phyloP scores from a whole-genome alignment of 2,888 invertebrate genomes.

The Euplexia lucipara region DNA sequence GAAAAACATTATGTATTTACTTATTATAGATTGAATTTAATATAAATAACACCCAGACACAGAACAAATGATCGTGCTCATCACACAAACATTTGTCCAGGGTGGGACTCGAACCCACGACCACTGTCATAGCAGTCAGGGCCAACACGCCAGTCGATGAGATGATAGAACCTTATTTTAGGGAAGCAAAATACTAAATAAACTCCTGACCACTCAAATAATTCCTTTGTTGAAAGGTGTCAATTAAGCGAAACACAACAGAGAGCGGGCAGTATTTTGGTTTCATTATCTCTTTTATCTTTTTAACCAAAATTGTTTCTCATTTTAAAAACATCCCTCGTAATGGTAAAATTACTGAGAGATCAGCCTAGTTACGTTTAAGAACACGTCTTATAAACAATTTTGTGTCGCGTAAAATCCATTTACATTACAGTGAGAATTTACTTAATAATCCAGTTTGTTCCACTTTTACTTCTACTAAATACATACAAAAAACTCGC shows the following conservation, averaged over 20 bases:
- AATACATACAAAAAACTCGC: constrained; percentile 5
- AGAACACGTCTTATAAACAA: too few relatives aligned
- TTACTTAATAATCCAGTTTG: background rate
- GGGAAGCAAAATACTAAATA: background rate
- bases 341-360: background rate
- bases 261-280: background rate
- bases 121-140: too few relatives aligned
- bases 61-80: too few relatives aligned
- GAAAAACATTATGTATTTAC: too few relatives aligned
- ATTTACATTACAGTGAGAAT: background rate
- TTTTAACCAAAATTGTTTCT: background rate
- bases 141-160: too few relatives aligned
- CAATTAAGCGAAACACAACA: background rate
- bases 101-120: too few relatives aligned
- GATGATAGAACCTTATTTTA: too few relatives aligned
- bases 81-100: too few relatives aligned
- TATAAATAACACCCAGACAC: too few relatives aligned
- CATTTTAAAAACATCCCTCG: background rate
- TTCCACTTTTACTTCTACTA: background rate
- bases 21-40: too few relatives aligned
- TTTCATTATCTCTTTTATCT: constrained; percentile 6
- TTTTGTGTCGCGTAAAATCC: background rate
- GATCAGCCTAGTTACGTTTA: background rate
- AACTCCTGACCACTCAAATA: background rate
- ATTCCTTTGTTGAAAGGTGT: constrained; percentile 4